These are phyloP conservation scores for Mus minutoides DNA, from an alignment of 2,797 vertebrate genomes.

Conservation along the genomic window DNA sequence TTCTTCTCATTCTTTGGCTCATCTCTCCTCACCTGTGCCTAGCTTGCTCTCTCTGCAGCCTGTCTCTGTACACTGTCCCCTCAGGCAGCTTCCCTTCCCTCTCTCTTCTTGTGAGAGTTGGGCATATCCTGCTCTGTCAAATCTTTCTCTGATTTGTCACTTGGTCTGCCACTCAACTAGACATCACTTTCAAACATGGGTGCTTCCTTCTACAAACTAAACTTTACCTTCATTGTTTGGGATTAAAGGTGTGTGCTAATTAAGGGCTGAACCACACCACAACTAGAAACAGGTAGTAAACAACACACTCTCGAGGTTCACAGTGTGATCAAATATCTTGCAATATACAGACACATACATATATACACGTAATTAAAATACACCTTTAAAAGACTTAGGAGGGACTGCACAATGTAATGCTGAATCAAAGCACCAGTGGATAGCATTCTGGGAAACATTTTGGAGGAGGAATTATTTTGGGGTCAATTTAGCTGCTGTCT, in stretches of 20 bases:
- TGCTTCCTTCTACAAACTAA: background rate
- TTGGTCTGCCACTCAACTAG: background rate
- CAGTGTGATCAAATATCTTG: background rate
- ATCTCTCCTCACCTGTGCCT: background rate
- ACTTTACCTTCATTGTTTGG: background rate
- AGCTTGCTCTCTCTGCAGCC: background rate
- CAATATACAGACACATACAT: background rate
- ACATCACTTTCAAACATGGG: background rate
- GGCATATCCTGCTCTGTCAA: too few relatives aligned
- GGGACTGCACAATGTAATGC: background rate
- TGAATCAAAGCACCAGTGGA: background rate
- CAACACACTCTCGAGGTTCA: background rate
- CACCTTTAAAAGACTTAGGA: background rate
- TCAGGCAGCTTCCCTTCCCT: background rate
- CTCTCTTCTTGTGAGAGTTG: too few relatives aligned
- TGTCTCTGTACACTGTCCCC: background rate
- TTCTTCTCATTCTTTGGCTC: background rate
- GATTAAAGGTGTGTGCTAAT: background rate
- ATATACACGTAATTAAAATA: background rate
- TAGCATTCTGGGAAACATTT: constrained; percentile 17
- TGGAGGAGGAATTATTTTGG: constrained; percentile 63
- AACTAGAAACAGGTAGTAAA: background rate
- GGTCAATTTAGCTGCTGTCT: constrained; percentile 55
- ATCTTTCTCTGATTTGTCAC: background rate
- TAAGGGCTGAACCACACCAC: background rate